Percentiles rank a stretch among this genome's conserved stretches.
Conservation (phyloP, 2,888 invertebrate species). For the Cerceris ruficornis region DNA sequence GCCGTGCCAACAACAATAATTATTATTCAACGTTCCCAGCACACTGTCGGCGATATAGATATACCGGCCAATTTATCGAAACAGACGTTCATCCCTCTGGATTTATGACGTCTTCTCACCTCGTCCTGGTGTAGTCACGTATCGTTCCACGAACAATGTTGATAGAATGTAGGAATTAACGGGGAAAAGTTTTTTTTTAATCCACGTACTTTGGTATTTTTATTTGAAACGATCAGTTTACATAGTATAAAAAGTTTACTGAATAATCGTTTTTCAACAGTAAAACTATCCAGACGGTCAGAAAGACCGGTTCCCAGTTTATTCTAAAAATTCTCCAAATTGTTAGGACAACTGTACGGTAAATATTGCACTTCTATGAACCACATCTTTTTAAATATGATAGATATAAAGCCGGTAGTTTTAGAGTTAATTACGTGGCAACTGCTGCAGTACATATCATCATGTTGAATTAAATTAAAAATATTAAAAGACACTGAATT, state of each 20-base stretch:
- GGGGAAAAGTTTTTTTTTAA: neutral
- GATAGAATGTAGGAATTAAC: neutral
- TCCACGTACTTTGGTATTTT: neutral
- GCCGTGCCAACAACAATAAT: constrained; percentile 75
- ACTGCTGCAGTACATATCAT: too few species aligned
- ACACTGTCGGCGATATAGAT: constrained; percentile 41
- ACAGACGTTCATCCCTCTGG: constrained; percentile 32
- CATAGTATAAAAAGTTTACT: too few species aligned
- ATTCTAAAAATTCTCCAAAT: too few species aligned
- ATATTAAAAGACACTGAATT: neutral
- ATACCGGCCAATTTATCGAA: constrained; percentile 54
- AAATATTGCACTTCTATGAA: too few species aligned
- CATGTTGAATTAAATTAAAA: neutral
- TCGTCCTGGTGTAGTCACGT: constrained; percentile 20
- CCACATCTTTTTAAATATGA: too few species aligned
- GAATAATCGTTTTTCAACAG: too few species aligned
- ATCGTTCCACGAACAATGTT: neutral
- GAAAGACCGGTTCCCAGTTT: too few species aligned
- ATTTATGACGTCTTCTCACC: constrained; percentile 14
- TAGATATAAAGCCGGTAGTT: too few species aligned
- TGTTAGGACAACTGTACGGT: too few species aligned
- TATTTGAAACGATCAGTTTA: neutral
- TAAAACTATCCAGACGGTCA: too few species aligned
- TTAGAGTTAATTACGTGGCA: too few species aligned
- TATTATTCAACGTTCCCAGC: constrained; percentile 73